phyloP scores from a whole-genome alignment of 1,140 invertebrate species.

The Drosophila biarmipes region DNA sequence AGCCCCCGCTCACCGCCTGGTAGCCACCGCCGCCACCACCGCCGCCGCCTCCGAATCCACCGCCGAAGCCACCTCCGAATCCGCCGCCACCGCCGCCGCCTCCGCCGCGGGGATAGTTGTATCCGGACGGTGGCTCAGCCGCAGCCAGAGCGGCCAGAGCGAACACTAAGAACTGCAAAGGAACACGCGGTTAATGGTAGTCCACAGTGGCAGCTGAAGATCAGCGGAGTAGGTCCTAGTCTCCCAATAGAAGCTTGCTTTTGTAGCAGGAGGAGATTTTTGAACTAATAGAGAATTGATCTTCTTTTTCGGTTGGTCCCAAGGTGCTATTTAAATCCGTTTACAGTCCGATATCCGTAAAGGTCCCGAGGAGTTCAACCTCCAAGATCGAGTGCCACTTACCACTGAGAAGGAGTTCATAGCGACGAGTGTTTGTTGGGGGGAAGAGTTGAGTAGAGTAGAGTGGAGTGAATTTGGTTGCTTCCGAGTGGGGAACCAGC shows the following conservation, averaged over 20 bases:
- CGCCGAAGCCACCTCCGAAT: slow-evolving; percentile 81
- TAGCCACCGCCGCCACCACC: slow-evolving; percentile 88
- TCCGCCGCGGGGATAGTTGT: slow-evolving; percentile 87
- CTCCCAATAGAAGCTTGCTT: too few species aligned
- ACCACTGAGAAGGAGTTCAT: slow-evolving; percentile 85
- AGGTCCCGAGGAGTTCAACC: background rate
- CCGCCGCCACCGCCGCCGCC: slow-evolving; percentile 85
- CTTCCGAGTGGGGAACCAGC: slow-evolving; percentile 84
- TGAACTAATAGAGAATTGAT: background rate
- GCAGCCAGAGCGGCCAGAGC: slow-evolving; percentile 87
- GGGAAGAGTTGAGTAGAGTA: slow-evolving; percentile 75
- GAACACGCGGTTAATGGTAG: slow-evolving; percentile 21
- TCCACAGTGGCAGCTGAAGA: slow-evolving; percentile 3
- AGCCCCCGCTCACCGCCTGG: slow-evolving; percentile 89
- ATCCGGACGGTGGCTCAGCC: slow-evolving; percentile 88
- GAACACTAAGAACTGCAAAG: slow-evolving; percentile 88
- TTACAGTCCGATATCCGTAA: slow-evolving; percentile 7
- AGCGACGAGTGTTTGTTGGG: slow-evolving; percentile 79
- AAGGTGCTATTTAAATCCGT: background rate
- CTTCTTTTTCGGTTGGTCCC: too few species aligned
- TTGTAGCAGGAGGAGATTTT: too few species aligned
- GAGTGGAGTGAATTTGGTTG: slow-evolving; percentile 83
- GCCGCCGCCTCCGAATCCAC: slow-evolving; percentile 82
- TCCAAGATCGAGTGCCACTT: slow-evolving; percentile 53
- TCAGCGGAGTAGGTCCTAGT: too few species aligned